Conservation (phyloP, 2,113 vertebrate genomes). For the Sapajus apella region DNA sequence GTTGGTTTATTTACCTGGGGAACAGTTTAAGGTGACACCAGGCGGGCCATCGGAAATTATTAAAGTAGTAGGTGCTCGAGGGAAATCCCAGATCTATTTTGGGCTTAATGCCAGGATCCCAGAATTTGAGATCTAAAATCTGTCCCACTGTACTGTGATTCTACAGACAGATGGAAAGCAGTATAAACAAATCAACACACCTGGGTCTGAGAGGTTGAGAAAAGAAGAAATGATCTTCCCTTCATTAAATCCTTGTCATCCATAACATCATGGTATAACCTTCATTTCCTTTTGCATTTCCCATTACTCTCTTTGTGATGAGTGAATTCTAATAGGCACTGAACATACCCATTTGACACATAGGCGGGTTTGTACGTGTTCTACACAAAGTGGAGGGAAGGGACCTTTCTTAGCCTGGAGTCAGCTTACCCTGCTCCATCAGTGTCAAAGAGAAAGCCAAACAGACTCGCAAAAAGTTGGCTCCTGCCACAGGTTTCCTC, state of each 20-base stretch:
- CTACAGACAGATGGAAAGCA: neutral
- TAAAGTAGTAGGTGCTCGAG: neutral
- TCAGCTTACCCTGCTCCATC: slow-evolving; percentile 8
- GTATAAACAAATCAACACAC: neutral
- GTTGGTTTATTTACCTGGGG: neutral
- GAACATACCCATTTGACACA: neutral
- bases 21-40: neutral
- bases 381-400: neutral
- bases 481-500: slow-evolving; percentile 31
- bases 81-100: neutral
- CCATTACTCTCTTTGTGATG: neutral
- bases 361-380: accelerated
- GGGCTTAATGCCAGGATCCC: neutral
- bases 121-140: neutral
- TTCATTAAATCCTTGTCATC: neutral
- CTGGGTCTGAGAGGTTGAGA: neutral
- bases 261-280: neutral
- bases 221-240: neutral
- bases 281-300: neutral
- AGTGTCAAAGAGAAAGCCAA: slow-evolving; percentile 53
- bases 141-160: neutral
- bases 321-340: neutral
- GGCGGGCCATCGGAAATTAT: neutral
- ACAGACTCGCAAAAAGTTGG: slow-evolving; percentile 49
- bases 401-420: neutral